These are phyloP conservation scores for Epistrophella euchroma DNA, from an alignment of 2,888 invertebrate genomes.

Conservation along the genomic window DNA sequence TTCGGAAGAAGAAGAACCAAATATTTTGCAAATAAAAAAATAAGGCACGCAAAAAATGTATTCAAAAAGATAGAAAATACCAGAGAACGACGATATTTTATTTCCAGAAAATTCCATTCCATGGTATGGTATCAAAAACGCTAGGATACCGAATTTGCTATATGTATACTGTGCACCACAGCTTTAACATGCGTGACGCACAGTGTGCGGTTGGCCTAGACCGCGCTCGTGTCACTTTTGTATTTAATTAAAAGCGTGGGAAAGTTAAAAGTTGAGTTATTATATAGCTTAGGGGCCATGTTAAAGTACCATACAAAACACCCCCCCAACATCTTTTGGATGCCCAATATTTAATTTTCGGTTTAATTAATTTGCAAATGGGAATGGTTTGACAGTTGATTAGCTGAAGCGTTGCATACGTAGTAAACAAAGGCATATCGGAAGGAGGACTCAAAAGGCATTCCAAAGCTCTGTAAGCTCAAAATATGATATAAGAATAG, in stretches of 20 bases:
- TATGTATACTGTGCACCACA: background rate
- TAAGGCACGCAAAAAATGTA: constrained; percentile 1
- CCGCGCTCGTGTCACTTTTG: constrained; percentile 21
- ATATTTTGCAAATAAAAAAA: background rate
- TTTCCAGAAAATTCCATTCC: constrained; percentile 11
- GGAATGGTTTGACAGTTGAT: constrained; percentile 25
- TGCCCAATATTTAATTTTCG: constrained; percentile 11
- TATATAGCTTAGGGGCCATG: constrained; percentile 18
- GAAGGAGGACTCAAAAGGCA: background rate
- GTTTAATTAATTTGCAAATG: constrained; percentile 34
- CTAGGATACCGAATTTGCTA: background rate
- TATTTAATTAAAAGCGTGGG: constrained; percentile 40
- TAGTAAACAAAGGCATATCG: background rate
- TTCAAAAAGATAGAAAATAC: background rate
- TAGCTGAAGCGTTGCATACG: background rate
- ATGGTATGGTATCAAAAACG: background rate
- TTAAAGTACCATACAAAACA: background rate
- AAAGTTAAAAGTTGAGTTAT: constrained; percentile 42
- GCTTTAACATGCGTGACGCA: constrained; percentile 27
- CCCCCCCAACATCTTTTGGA: background rate
- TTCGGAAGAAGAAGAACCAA: background rate
- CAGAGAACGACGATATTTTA: background rate
- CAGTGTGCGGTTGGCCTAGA: constrained; percentile 15
- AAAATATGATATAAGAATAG: too few relatives aligned
- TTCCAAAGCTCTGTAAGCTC: too few relatives aligned